Evolutionary conservation across 2,113 vertebrate species (phyloP).

Genomic region (Arothron firmamentum): DNA sequence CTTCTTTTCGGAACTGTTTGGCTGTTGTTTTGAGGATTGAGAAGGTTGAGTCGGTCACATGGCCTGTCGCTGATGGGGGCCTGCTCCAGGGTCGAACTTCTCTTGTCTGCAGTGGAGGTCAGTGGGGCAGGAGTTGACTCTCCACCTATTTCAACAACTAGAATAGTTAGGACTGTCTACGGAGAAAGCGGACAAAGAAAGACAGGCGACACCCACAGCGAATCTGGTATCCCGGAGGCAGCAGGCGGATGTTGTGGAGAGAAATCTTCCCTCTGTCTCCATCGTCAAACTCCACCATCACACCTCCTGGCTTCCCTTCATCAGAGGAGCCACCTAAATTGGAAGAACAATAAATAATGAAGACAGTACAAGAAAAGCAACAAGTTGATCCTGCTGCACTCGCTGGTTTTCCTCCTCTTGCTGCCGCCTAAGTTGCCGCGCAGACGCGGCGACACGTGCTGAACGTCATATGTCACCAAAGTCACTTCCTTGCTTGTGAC

Average conservation of each 20-base stretch:
- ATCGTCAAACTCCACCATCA: slow-evolving; percentile 95
- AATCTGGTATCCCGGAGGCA: slow-evolving; percentile 93
- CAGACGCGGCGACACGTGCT: too few species aligned
- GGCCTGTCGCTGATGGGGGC: slow-evolving; percentile 69
- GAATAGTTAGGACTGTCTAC: slow-evolving; percentile 2
- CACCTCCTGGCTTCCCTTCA: slow-evolving; percentile 81
- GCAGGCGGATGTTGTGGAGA: slow-evolving; percentile 87
- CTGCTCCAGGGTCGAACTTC: slow-evolving; percentile 69
- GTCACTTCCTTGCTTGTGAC: too few species aligned
- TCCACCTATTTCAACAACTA: slow-evolving; percentile 70
- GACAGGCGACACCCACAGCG: slow-evolving; percentile 77
- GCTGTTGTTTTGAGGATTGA: slow-evolving; percentile 27
- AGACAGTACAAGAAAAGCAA: too few species aligned
- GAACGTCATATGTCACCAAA: too few species aligned
- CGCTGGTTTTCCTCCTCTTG: too few species aligned
- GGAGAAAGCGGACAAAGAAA: not conserved
- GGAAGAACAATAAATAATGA: not conserved
- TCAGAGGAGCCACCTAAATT: slow-evolving; percentile 75
- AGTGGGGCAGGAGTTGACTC: slow-evolving; percentile 80
- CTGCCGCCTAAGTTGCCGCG: too few species aligned
- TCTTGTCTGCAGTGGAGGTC: slow-evolving; percentile 72
- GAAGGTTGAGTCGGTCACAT: slow-evolving; percentile 62
- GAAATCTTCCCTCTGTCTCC: slow-evolving; percentile 92
- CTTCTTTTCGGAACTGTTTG: slow-evolving; percentile 76
- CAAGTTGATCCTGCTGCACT: too few species aligned